Evolutionary conservation across 1,140 invertebrate species (phyloP), one percentile per base, ranked within the genome.

Genomic region (Hypothenemus hampei): DNA sequence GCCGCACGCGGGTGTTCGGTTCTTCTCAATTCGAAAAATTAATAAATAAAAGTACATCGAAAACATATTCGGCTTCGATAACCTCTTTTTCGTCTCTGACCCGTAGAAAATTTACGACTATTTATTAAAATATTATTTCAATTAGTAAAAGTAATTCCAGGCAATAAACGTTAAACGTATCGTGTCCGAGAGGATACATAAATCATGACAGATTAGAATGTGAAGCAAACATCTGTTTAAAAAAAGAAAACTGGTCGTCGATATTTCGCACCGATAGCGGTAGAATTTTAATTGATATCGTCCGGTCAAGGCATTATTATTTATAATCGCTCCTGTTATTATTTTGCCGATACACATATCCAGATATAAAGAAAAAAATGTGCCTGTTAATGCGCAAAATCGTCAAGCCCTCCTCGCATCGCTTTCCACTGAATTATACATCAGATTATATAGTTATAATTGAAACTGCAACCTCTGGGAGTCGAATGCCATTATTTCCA

Each of bases 361-460:
- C n/a, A n/a, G n/a, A n/a, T n/a, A n/a, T n/a, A n/a, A n/a, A n/a
- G n/a, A n/a, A n/a, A n/a, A n/a, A n/a, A n/a, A n/a, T n/a, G n/a
- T n/a, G n/a, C n/a, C n/a, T n/a, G n/a, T n/a, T n/a, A n/a, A n/a
- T n/a, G n/a, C n/a, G n/a, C n/a, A n/a, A n/a, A n/a, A n/a, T n/a
- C n/a, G n/a, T n/a, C n/a, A n/a, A n/a, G n/a, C n/a, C n/a, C n/a
- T n/a, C n/a, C n/a, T n/a, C n/a, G n/a, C n/a, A n/a, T n/a, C 49
- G 31, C 35, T 50, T 35, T 54, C 47, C 46, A 29, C 52, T 64
- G 63, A 64, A 64, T 64, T 62, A 64, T 58, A 62, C 60, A 64
- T 62, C 60, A 54, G 57, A 62, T 64, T 61, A 56, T 55, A 63
- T 46, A 53, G 46, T 60, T 62, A 60, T 64, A 61, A 64, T 64